phyloP scores from a whole-genome alignment of 2,888 invertebrate genomes.

The Scaeva pyrastri region DNA sequence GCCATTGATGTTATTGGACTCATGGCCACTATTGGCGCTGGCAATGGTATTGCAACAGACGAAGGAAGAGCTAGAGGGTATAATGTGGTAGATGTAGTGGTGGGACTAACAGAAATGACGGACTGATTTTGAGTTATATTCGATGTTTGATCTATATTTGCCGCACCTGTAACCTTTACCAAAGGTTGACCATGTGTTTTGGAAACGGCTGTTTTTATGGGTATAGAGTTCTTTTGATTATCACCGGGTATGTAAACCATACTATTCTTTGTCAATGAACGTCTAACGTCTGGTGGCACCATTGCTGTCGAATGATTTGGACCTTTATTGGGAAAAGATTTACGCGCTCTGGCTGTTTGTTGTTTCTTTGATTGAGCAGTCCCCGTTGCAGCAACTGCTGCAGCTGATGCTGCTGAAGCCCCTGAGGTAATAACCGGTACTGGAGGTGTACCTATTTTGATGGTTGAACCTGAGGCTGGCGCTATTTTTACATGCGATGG shows the following conservation, averaged over 20 bases:
- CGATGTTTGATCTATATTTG: constrained; percentile 25
- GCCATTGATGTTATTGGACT: constrained; percentile 13
- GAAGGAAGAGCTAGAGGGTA: background rate
- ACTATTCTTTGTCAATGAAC: constrained; percentile 79
- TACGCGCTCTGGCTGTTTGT: constrained; percentile 59
- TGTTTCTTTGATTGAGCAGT: constrained; percentile 44
- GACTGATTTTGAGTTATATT: constrained; percentile 16
- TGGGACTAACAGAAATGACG: background rate
- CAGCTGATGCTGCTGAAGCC: background rate
- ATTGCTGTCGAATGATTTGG: constrained; percentile 61
- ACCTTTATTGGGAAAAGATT: constrained; percentile 58
- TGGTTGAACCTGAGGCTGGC: constrained; percentile 22
- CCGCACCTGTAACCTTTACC: constrained; percentile 34
- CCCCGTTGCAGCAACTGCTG: too few species aligned
- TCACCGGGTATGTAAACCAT: constrained; percentile 83
- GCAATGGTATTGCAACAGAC: constrained; percentile 13
- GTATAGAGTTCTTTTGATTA: constrained; percentile 75
- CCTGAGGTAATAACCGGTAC: constrained; percentile 29
- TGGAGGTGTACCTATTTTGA: background rate
- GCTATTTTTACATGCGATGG: constrained; percentile 59
- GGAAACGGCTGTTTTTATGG: constrained; percentile 81
- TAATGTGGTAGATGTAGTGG: background rate
- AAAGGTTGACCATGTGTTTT: constrained; percentile 72
- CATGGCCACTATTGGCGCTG: constrained; percentile 28
- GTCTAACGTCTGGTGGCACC: constrained; percentile 58